Base-by-base conservation (phyloP, 2,113 vertebrate genomes). In the Strigops habroptila region DNA sequence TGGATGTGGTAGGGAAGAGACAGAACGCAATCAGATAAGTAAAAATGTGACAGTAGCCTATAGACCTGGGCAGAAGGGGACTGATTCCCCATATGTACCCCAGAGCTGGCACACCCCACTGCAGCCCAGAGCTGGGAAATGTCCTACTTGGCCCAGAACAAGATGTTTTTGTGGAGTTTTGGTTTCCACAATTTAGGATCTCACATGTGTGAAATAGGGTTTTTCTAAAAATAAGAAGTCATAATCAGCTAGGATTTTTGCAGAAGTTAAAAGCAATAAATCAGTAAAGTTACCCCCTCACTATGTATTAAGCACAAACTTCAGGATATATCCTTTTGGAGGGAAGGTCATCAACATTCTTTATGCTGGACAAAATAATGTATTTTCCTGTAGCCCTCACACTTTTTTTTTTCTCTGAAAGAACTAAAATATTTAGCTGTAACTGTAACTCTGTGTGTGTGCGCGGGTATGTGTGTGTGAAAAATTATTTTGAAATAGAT, bases 1-100 rank as follows among this genome's bases (percentile, higher is more conserved):
- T 14, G 28, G 68, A n/a, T 7, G 9, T 18, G 23, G 13, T 22
- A 68, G 62, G 22, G 35, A 79, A 63, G 62, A 64, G 41, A 44
- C 18, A 22, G 46, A 10, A 10, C 12, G 33, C 33, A 33, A 46
- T 41, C 52, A 55, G 35, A 27, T 43, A 63, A 55, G 21, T 41
- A 15, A 19, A 17, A 59, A 25, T 0, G 2, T 30, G 59, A 63
- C 0, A 1, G 28, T 19, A 68, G 10, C 13, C 19, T 65, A 30
- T 10, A 41, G 30, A 25, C 9, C 27, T 35, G 28, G n/a, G n/a
- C 30, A 48, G 44, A 51, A 52, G 25, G 8, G 6, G 3, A 19
- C 1, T 0, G 18, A 48, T 70, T 57, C n/a, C 23, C 14, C 1
- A 0, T 12, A 27, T 7, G 30, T 41, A 28, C 5, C 33, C 13